Evolutionary conservation across 2,888 invertebrate genomes (phyloP), one percentile per base, ranked within the genome.

Genomic region (Cataglyphis altisquamis): DNA sequence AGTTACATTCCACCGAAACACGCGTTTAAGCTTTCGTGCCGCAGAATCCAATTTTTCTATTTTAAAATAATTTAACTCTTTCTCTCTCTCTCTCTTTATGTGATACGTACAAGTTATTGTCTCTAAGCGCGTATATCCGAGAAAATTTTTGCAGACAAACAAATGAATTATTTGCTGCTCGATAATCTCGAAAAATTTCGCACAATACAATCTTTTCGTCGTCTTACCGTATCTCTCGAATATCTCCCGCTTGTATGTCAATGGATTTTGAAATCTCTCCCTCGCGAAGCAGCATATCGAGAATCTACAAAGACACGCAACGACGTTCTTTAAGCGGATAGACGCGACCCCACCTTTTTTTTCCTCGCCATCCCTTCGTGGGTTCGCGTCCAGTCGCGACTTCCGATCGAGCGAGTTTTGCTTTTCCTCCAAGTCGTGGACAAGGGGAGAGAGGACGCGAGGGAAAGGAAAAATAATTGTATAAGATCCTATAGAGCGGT

Each of bases 261-360:
- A 45, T 21, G 1, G 21, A 64, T 64, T 55, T 62, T 62, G 10
- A 32, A 45, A 74, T 32, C 8, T n/a, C 18, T 55, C 39, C 12
- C 10, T 77, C n/a, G 66, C 39, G 55, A 77, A 77, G 29, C 9
- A 41, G n/a, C 66, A 21, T 68, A 52, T 64, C 73, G 41, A 78
- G 64, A 25, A 57, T 29, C 39, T 68, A 91, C 84, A 90, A 87
- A 89, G 67, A 85, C 86, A 66, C 84, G 82, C 63, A 84, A 85
- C 77, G 84, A 72, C 81, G 80, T 86, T 83, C 41, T 75, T 67
- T 91, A 91, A 91, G 89, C 90, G 90, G 91, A 91, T 91, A 83
- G 88, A 87, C 72, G 84, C 86, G 84, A 87, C 88, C 88, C 77
- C 85, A 84, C 77, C 80, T 82, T 86, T 87, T 87, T 85, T 86